Evolutionary conservation across 2,113 vertebrate genomes (phyloP), one percentile per base, ranked within the genome.

Genomic region (Chitala chitala): DNA sequence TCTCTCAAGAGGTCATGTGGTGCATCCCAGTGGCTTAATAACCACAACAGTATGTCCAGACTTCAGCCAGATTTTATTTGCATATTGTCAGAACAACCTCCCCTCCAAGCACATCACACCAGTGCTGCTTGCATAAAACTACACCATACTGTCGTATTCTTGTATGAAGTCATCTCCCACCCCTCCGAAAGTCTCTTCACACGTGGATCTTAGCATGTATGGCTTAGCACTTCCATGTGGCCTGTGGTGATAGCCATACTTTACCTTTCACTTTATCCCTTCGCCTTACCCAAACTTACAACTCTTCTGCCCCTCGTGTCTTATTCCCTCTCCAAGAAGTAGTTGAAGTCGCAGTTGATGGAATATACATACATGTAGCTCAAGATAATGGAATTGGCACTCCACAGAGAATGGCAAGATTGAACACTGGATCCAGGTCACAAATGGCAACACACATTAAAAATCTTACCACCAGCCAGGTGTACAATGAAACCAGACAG

Each of bases 391-490:
- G 36, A 51, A 73, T 22, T 36, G 42, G 58, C 44, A 46, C 51
- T 72, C 55, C 44, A 59, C 55, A 59, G 72, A 31, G 64, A 31
- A 50, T 24, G 44, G 56, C 58, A 63, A 63, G 51, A 46, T 63
- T 63, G 10, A n/a, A 33, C 54, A 72, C 17, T 48, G 4, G 33
- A 31, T 59, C 54, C 55, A 72, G 26, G n/a, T 22, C 54, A 72
- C 24, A 40, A 61, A 61, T 22, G 9, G n/a, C 8, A 66, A 17
- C 20, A 12, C n/a, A 22, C 65, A 48, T 44, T n/a, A 22, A 72
- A 72, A 59, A 58, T 73, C 72, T 73, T 73, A 73, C 72, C 72
- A 73, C 29, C 72, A 64, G 20, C 58, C 72, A 22, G 58, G n/a
- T 63, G 58, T 31, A 73, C 26, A 53, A 9, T 31, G 10, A 31